phyloP scores from a whole-genome alignment of 2,888 invertebrate genomes.

The Leucozona laternaria region DNA sequence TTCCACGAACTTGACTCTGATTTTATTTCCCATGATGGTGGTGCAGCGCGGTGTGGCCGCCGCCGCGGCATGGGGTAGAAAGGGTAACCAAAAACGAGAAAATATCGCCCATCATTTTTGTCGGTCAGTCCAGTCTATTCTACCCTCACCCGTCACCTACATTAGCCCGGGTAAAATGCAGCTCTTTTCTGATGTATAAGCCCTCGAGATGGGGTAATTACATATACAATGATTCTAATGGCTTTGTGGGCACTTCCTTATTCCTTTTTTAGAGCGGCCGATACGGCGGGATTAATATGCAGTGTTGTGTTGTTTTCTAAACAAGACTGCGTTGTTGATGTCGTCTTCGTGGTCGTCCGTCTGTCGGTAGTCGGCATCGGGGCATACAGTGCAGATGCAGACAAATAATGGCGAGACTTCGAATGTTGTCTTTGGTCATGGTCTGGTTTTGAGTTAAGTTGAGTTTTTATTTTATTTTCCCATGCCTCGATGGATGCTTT shows the following conservation, averaged over 20 bases:
- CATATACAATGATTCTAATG: constrained; percentile 64
- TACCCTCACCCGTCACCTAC: constrained; percentile 36
- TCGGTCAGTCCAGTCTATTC: constrained; percentile 6
- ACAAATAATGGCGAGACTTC: constrained; percentile 51
- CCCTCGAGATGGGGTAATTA: constrained; percentile 57
- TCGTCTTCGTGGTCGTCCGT: constrained; percentile 29
- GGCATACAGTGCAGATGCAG: constrained; percentile 33
- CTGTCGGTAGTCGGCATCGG: constrained; percentile 15
- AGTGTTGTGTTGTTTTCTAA: constrained; percentile 46
- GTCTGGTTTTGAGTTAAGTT: constrained; percentile 53
- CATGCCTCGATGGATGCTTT: constrained; percentile 54
- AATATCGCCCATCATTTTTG: constrained; percentile 35
- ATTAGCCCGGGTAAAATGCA: constrained; percentile 47
- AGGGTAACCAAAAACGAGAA: constrained; percentile 28
- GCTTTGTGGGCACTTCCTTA: constrained; percentile 67
- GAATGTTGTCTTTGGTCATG: constrained; percentile 62
- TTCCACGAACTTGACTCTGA: constrained; percentile 60
- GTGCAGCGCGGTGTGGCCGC: too few relatives aligned
- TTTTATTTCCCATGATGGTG: constrained; percentile 29
- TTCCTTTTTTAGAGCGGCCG: constrained; percentile 61
- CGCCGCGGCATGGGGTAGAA: not conserved
- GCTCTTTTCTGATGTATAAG: not conserved
- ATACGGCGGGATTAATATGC: constrained; percentile 44
- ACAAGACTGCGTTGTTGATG: constrained; percentile 18
- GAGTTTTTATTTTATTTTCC: constrained; percentile 30